These are phyloP conservation scores for zebrafish (Danio rerio) DNA, from an alignment of 2,113 vertebrate genomes.

Conservation along the genomic window GRCz12tu NC_133182.1:65197501-65198000, in stretches of 20 bases:
- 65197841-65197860: neutral
- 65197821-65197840: neutral
- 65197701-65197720: neutral
- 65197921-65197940: no score
- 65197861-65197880: neutral
- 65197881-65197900: neutral
- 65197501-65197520: constrained; percentile 27
- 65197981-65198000: no score
- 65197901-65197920: no score
- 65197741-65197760: neutral
- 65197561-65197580: constrained; percentile 95
- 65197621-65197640: constrained; percentile 10
- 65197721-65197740: no score
- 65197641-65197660: constrained; percentile 9
- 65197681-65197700: neutral
- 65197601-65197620: constrained; percentile 89
- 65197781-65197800: neutral
- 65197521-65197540: constrained; percentile 54
- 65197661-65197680: neutral
- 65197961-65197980: no score
- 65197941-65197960: no score
- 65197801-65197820: neutral
- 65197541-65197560: constrained; percentile 54
- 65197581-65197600: constrained; percentile 97
- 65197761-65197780: neutral